phyloP scores from a whole-genome alignment of 2,888 invertebrate genomes.

The Orthosia gracilis region DNA sequence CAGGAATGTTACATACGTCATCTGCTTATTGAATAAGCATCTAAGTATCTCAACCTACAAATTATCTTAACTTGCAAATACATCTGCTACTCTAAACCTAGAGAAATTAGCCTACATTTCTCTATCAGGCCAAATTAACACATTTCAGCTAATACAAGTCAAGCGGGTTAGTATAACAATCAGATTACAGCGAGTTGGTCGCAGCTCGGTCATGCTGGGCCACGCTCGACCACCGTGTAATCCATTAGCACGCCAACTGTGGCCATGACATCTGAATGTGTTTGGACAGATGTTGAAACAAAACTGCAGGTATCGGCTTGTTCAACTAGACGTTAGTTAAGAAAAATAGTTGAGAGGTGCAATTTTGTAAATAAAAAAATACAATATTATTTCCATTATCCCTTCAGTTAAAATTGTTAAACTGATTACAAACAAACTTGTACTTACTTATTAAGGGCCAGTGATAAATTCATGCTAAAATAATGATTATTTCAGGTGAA shows the following conservation, averaged over 20 bases:
- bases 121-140: slow-evolving; percentile 51
- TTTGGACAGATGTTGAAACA: background rate
- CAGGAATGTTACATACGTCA: no score
- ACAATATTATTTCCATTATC: background rate
- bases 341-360: no score
- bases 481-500: slow-evolving; percentile 22
- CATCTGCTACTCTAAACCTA: slow-evolving; percentile 1
- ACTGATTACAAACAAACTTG: background rate
- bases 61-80: background rate
- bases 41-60: background rate
- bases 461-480: slow-evolving; percentile 18
- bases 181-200: slow-evolving; percentile 50
- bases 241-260: slow-evolving; percentile 48
- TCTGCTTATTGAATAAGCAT: background rate
- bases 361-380: no score
- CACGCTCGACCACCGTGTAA: slow-evolving; percentile 54
- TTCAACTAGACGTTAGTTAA: background rate
- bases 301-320: background rate
- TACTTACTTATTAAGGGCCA: background rate
- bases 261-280: slow-evolving; percentile 28
- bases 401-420: background rate
- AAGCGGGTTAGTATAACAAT: slow-evolving; percentile 53
- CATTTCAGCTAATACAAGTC: slow-evolving; percentile 38
- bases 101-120: slow-evolving; percentile 34
- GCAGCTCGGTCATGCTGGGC: slow-evolving; percentile 37